Base-by-base conservation (phyloP, 35 echinoderm and acorn worm species). In the Apostichopus japonicus region DNA sequence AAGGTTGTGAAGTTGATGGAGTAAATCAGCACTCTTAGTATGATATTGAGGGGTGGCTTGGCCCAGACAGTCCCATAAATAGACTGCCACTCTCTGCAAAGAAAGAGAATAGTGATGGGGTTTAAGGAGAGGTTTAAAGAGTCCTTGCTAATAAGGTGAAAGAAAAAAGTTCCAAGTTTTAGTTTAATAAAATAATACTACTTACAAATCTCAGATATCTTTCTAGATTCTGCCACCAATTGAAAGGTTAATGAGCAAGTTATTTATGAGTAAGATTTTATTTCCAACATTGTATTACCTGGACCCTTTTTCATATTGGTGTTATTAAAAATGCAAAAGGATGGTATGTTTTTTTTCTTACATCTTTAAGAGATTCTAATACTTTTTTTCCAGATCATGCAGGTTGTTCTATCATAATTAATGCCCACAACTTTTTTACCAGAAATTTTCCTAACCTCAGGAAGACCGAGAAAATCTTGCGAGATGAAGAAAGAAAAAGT, bases 1-100 rank as follows among this genome's bases (percentile, higher is more conserved):
- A 27, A 94, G 91, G 70, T 96, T 99, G 83, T 99, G 97, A 7
- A 99, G 79, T 15, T 96, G 91, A 92, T 99, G 95, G n/a, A 99
- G 86, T n/a, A 99, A 83, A 87, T 99, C 97, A 15, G 97, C 95
- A 94, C 93, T 99, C 87, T 93, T 94, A 53, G 94, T 86, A 53
- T 99, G 97, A 77, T 91, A 79, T 56, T 96, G 90, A 51, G 95
- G 97, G 6, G 95, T 99, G 6, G 57, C 63, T 14, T 95, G 79
- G 73, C 88, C 91, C n/a, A 99, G 81, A 61, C 94, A 80, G 21
- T 92, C 82, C 97, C 97, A 99, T 24, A 99, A 88, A 86, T 93
- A 93, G 19, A 94, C 92, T 58, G 95, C 92, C n/a, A 98, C 95
- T 88, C 97, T 96, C 96, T 95, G 65, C 17, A 87, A 83, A 56